Percentiles rank a stretch among this genome's conserved stretches.
Conservation (phyloP, 2,888 invertebrate genomes). For the Sesamia inferens region DNA sequence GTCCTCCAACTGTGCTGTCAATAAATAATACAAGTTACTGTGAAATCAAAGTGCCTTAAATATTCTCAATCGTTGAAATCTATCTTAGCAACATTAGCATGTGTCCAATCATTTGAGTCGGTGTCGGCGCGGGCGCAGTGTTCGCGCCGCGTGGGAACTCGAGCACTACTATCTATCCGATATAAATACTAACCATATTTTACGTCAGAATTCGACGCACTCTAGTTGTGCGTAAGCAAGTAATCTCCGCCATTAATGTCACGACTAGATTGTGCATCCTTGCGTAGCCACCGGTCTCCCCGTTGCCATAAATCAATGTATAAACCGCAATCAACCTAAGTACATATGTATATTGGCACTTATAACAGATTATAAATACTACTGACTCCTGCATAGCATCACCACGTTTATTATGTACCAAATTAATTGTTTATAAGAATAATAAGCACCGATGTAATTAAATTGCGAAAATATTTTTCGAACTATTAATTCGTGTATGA, state of each 20-base stretch:
- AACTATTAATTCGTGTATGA: constrained; percentile 41
- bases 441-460: constrained; percentile 67
- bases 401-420: constrained; percentile 62
- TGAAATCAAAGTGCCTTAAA: constrained; percentile 42
- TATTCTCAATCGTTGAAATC: constrained; percentile 55
- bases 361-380: constrained; percentile 62
- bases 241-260: constrained; percentile 79
- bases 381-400: constrained; percentile 49
- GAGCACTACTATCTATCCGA: constrained; percentile 70
- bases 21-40: constrained; percentile 27
- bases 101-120: constrained; percentile 51
- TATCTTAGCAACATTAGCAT: constrained; percentile 59
- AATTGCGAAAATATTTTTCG: constrained; percentile 69
- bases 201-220: constrained; percentile 82
- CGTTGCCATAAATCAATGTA: constrained; percentile 71
- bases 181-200: constrained; percentile 80
- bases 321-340: constrained; percentile 70
- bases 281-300: constrained; percentile 72
- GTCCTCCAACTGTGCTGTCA: constrained; percentile 33
- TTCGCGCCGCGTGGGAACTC: constrained; percentile 82
- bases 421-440: constrained; percentile 69
- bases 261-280: constrained; percentile 86
- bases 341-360: constrained; percentile 65
- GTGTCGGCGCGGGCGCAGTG: constrained; percentile 40
- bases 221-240: constrained; percentile 76